Percentiles rank a stretch among this genome's conserved stretches.
These are phyloP conservation scores for Eugnorisma glareosa DNA, from an alignment of 2,888 invertebrate genomes.

Conservation along the genomic window DNA sequence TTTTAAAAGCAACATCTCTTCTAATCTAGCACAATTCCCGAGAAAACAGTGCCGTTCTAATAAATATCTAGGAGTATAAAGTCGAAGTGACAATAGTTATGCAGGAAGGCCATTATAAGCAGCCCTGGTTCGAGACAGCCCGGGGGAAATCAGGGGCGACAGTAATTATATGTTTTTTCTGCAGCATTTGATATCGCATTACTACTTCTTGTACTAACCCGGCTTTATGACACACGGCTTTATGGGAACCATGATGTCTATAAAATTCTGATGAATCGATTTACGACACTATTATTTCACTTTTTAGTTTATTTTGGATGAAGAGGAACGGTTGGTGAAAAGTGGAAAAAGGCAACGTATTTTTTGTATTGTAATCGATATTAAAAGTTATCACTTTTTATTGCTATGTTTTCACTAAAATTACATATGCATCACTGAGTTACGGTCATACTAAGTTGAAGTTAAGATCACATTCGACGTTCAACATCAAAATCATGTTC, in stretches of 20 bases:
- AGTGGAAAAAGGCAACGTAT: neutral
- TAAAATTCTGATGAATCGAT: conserved; percentile 34
- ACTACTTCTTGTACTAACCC: conserved; percentile 35
- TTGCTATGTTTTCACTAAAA: neutral
- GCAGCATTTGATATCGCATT: conserved; percentile 64
- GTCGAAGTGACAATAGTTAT: conserved; percentile 63
- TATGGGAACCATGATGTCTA: conserved; percentile 36
- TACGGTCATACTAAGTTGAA: neutral
- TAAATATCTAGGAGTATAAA: conserved; percentile 46
- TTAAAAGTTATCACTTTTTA: neutral
- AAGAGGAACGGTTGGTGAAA: neutral
- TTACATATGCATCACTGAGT: neutral
- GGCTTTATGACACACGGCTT: conserved; percentile 43
- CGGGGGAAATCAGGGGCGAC: conserved; percentile 84
- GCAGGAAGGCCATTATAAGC: conserved; percentile 69
- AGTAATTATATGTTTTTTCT: conserved; percentile 82
- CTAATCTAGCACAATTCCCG: conserved; percentile 37
- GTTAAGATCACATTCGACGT: conserved; percentile 13
- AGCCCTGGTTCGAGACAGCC: conserved; percentile 64
- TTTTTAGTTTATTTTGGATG: conserved; percentile 1
- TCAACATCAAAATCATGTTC: conserved; percentile 29
- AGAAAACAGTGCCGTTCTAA: conserved; percentile 31
- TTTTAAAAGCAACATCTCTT: neutral
- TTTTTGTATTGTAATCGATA: neutral
- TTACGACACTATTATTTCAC: conserved; percentile 29